These are phyloP conservation scores for Cephalopholis sonnerati DNA, from an alignment of 2,113 vertebrate genomes.

Conservation along the genomic window DNA sequence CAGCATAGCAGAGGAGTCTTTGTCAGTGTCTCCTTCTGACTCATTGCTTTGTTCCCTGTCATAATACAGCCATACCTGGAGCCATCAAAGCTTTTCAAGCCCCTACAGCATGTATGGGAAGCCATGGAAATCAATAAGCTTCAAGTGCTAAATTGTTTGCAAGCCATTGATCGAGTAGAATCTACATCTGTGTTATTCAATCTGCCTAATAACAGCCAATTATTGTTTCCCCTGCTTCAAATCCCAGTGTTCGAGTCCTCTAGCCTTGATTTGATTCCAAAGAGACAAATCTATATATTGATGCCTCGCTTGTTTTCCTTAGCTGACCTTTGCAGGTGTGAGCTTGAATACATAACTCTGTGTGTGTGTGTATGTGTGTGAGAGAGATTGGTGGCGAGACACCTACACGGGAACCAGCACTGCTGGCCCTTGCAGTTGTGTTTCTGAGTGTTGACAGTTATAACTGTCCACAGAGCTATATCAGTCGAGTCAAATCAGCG, in stretches of 20 bases:
- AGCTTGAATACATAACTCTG: slow-evolving; percentile 36
- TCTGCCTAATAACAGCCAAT: slow-evolving; percentile 65
- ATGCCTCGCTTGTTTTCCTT: slow-evolving; percentile 67
- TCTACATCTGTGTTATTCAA: slow-evolving; percentile 69
- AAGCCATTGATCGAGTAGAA: slow-evolving; percentile 61
- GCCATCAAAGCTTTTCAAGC: slow-evolving; percentile 53
- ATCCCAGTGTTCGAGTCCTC: slow-evolving; percentile 37
- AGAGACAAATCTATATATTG: slow-evolving; percentile 69
- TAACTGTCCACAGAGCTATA: slow-evolving; percentile 33
- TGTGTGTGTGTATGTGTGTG: neutral
- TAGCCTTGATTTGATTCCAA: slow-evolving; percentile 50
- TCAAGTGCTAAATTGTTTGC: slow-evolving; percentile 73
- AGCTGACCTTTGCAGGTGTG: slow-evolving; percentile 60
- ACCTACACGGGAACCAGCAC: slow-evolving; percentile 23
- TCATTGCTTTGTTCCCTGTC: slow-evolving; percentile 57
- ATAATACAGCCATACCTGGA: slow-evolving; percentile 50
- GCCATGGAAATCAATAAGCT: slow-evolving; percentile 67
- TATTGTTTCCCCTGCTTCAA: slow-evolving; percentile 60
- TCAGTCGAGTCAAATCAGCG: slow-evolving; percentile 58
- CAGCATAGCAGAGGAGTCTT: slow-evolving; percentile 36
- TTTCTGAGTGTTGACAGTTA: slow-evolving; percentile 59
- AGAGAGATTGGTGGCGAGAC: slow-evolving; percentile 21
- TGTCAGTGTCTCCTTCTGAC: slow-evolving; percentile 41
- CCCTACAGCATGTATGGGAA: slow-evolving; percentile 54
- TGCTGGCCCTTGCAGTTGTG: slow-evolving; percentile 30